These are phyloP conservation scores for Electrophaes corylata DNA, from an alignment of 2,888 invertebrate genomes.

Conservation along the genomic window DNA sequence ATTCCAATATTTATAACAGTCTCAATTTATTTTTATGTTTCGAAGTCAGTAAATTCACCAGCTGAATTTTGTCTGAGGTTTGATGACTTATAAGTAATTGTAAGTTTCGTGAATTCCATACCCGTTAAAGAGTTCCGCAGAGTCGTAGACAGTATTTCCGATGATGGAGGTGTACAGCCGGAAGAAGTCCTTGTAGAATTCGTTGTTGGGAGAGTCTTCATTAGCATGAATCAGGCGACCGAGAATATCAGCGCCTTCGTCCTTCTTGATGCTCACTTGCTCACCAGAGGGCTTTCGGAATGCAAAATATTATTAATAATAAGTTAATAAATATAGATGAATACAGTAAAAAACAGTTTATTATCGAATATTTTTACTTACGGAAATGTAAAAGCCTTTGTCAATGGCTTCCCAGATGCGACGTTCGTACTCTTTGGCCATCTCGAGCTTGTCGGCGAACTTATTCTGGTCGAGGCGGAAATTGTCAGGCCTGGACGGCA, in stretches of 20 bases:
- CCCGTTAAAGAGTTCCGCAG: conserved; percentile 48
- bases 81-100: too few relatives aligned
- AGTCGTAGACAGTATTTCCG: conserved; percentile 69
- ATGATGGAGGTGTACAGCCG: conserved; percentile 84
- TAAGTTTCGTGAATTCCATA: conserved; percentile 40
- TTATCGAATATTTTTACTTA: conserved; percentile 48
- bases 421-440: conserved; percentile 79
- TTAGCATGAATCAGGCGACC: conserved; percentile 87
- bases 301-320: conserved; percentile 16
- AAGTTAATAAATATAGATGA: background rate
- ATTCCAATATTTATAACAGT: too few relatives aligned
- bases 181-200: conserved; percentile 85
- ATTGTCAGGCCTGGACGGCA: conserved; percentile 85
- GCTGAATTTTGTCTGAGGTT: too few relatives aligned
- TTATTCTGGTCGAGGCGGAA: conserved; percentile 76
- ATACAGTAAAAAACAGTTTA: background rate
- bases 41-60: too few relatives aligned
- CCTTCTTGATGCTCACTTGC: conserved; percentile 82
- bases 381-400: conserved; percentile 73
- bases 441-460: conserved; percentile 65
- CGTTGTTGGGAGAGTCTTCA: conserved; percentile 84
- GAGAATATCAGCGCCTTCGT: conserved; percentile 86
- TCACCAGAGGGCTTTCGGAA: conserved; percentile 76
- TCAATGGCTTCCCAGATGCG: conserved; percentile 86
- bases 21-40: too few relatives aligned